These are phyloP conservation scores for Ceratina australensis DNA, from an alignment of 1,140 invertebrate species.

Conservation along the genomic window DNA sequence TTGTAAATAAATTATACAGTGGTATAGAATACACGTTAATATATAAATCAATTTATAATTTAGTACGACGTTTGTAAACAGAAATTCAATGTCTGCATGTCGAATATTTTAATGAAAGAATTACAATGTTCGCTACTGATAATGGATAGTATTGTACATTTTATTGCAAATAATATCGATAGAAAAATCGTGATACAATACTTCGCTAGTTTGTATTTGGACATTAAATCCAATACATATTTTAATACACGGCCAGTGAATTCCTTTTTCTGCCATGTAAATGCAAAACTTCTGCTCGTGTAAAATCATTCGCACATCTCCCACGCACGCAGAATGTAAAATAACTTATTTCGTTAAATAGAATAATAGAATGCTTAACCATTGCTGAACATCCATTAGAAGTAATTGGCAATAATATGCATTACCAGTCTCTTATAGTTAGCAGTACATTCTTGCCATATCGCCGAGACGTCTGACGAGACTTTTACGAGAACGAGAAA, in stretches of 20 bases:
- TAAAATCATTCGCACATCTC: slow-evolving; percentile 59
- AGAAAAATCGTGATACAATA: slow-evolving; percentile 32
- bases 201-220: slow-evolving; percentile 10
- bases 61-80: background rate
- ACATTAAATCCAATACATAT: slow-evolving; percentile 9
- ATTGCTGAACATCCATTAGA: slow-evolving; percentile 17
- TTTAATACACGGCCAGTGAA: slow-evolving; percentile 7
- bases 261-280: slow-evolving; percentile 16
- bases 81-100: background rate
- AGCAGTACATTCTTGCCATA: too few species aligned
- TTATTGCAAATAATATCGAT: slow-evolving; percentile 27
- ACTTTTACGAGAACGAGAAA: too few species aligned
- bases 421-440: slow-evolving; percentile 40
- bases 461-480: too few species aligned
- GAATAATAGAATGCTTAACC: slow-evolving; percentile 42
- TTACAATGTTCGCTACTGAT: background rate
- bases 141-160: slow-evolving; percentile 17
- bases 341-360: slow-evolving; percentile 61
- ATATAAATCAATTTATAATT: background rate
- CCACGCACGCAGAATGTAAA: slow-evolving; percentile 46
- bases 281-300: slow-evolving; percentile 47
- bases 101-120: slow-evolving; percentile 7
- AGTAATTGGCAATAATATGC: slow-evolving; percentile 36
- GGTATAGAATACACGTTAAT: background rate
- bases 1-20: slow-evolving; percentile 5